phyloP scores from a whole-genome alignment of 1,140 invertebrate species.

The Metopolophium dirhodum region DNA sequence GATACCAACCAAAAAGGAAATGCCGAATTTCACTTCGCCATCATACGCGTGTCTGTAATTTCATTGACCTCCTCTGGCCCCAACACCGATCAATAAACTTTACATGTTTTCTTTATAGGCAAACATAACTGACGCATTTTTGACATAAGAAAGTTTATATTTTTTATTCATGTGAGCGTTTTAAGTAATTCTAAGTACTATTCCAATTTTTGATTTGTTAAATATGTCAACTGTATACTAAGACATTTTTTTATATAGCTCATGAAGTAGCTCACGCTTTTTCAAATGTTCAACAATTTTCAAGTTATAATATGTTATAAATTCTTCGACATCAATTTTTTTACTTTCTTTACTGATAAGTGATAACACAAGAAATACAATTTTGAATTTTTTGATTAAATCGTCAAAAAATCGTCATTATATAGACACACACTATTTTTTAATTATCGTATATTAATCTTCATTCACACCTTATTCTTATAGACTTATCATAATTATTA shows the following conservation, averaged over 20 bases:
- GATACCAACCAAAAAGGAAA: slow-evolving; percentile 32
- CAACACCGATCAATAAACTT: slow-evolving; percentile 48
- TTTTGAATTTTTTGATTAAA: too few species aligned
- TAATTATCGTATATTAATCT: not conserved
- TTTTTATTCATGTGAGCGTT: not conserved
- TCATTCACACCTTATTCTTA: not conserved
- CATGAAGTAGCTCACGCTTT: not conserved
- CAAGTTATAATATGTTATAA: not conserved
- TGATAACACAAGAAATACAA: not conserved
- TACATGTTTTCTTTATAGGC: slow-evolving; percentile 38
- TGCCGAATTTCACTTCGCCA: not conserved
- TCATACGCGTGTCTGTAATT: slow-evolving; percentile 41
- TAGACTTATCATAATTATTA: not conserved
- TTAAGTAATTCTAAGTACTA: not conserved
- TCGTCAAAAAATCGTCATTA: not conserved
- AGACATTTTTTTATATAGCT: too few species aligned
- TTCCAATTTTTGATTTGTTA: not conserved
- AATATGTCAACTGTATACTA: not conserved
- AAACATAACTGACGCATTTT: slow-evolving; percentile 3
- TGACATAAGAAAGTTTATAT: not conserved
- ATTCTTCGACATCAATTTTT: not conserved
- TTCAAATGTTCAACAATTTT: not conserved
- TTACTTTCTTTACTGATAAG: not conserved
- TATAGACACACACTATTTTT: not conserved
- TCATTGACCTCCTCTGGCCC: slow-evolving; percentile 37